Evolutionary conservation across 2,797 vertebrate genomes (phyloP).

Genomic region (Leptodactylus fallax): DNA sequence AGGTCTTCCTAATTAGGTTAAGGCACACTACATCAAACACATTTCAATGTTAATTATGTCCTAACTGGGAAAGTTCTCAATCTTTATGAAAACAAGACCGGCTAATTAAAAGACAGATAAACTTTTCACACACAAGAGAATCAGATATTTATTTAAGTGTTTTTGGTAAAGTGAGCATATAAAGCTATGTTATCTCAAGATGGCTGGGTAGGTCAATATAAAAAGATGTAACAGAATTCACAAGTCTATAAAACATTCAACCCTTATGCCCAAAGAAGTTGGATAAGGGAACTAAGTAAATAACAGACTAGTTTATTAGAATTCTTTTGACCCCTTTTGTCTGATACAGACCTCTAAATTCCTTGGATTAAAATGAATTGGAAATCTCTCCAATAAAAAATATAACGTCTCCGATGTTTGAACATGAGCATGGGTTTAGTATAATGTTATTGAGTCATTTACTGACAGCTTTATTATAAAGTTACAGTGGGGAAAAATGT

Average conservation of each 20-base stretch:
- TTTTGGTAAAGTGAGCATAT: neutral
- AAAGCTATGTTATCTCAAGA: neutral
- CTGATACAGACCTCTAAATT: too few relatives aligned
- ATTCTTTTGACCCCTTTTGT: too few relatives aligned
- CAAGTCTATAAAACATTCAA: neutral
- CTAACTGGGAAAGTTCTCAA: conserved; percentile 8
- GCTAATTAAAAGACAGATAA: conserved; percentile 46
- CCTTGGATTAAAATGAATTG: too few relatives aligned
- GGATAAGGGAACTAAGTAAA: neutral
- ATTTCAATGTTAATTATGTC: conserved; percentile 41
- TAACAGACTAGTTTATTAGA: too few relatives aligned
- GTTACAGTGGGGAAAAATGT: too few relatives aligned
- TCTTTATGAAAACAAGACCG: conserved; percentile 40
- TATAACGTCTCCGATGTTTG: too few relatives aligned
- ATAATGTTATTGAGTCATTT: too few relatives aligned
- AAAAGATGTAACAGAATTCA: neutral
- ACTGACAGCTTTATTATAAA: too few relatives aligned
- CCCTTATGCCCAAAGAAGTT: neutral
- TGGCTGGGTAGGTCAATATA: neutral
- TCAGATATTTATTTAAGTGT: neutral
- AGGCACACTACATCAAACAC: conserved; percentile 42
- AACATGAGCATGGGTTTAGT: too few relatives aligned
- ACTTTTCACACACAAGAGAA: neutral
- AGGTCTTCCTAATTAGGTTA: conserved; percentile 47
- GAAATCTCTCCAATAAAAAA: too few relatives aligned